These are phyloP conservation scores for Eupeodes luniger DNA, from an alignment of 2,888 invertebrate species.

Conservation along the genomic window DNA sequence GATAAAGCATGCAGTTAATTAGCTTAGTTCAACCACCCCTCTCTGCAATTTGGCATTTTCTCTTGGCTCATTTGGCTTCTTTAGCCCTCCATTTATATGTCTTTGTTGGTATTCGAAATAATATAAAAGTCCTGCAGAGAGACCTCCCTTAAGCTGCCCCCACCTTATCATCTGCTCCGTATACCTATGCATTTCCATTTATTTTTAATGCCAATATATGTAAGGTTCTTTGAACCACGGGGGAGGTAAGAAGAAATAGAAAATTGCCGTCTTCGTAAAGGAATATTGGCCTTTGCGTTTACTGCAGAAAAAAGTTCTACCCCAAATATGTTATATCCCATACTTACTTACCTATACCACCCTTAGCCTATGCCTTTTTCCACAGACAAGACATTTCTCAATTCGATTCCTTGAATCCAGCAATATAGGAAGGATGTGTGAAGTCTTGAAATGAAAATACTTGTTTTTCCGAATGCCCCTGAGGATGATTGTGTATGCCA, in stretches of 20 bases:
- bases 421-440: slow-evolving; percentile 53
- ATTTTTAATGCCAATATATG: slow-evolving; percentile 68
- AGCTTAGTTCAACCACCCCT: slow-evolving; percentile 64
- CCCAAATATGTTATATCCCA: background rate
- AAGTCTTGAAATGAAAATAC: slow-evolving; percentile 62
- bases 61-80: slow-evolving; percentile 60
- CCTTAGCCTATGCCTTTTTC: slow-evolving; percentile 6
- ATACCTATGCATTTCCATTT: slow-evolving; percentile 63
- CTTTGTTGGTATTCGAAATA: slow-evolving; percentile 30
- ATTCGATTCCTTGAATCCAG: slow-evolving; percentile 45
- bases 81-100: slow-evolving; percentile 32
- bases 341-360: no score
- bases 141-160: background rate
- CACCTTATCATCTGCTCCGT: no score
- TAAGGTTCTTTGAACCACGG: slow-evolving; percentile 10
- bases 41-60: slow-evolving; percentile 52
- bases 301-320: background rate
- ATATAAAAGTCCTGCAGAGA: slow-evolving; percentile 26
- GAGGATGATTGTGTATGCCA: slow-evolving; percentile 46
- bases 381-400: slow-evolving; percentile 44
- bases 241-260: background rate
- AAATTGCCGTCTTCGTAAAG: background rate
- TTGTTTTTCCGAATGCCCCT: slow-evolving; percentile 61
- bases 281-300: slow-evolving; percentile 56
- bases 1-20: slow-evolving; percentile 72